These are phyloP conservation scores for Strigamia maritima DNA, from an alignment of 2,888 invertebrate species.

Conservation along the genomic window DNA sequence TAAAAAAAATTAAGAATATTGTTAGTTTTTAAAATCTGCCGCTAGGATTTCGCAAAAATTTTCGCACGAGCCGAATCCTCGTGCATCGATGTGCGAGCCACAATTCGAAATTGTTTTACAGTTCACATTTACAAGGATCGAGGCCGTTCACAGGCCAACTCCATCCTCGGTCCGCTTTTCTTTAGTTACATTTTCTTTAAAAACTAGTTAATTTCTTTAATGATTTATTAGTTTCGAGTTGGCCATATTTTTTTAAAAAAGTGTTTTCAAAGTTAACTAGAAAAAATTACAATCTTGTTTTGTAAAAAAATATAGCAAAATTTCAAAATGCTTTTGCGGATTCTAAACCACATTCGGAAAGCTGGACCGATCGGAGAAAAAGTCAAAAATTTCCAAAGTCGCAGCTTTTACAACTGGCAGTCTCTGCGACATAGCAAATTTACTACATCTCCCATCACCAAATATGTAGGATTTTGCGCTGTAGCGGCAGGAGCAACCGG, in stretches of 20 bases:
- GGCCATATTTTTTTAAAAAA: neutral
- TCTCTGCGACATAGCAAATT: neutral
- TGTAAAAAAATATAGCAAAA: neutral
- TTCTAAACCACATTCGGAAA: neutral
- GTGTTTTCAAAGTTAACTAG: neutral
- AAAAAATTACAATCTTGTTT: neutral
- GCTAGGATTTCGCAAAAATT: neutral
- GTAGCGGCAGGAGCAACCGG: neutral
- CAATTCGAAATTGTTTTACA: neutral
- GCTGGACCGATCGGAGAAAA: neutral
- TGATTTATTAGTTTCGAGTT: slow-evolving; percentile 1
- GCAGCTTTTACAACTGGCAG: neutral
- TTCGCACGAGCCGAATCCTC: neutral
- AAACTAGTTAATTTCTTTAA: neutral
- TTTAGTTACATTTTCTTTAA: neutral
- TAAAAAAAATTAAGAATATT: too few species aligned
- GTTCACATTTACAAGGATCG: neutral
- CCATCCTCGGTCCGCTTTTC: neutral
- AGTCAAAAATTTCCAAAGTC: neutral
- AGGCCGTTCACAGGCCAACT: slow-evolving; percentile 6
- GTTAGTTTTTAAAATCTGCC: neutral
- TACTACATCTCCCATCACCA: neutral
- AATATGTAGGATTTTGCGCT: neutral
- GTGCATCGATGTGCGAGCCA: neutral
- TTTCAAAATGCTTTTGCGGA: slow-evolving; percentile 11